Evolutionary conservation across 2,113 vertebrate species (phyloP).

Genomic region (Mesoclemmys tuberculata): DNA sequence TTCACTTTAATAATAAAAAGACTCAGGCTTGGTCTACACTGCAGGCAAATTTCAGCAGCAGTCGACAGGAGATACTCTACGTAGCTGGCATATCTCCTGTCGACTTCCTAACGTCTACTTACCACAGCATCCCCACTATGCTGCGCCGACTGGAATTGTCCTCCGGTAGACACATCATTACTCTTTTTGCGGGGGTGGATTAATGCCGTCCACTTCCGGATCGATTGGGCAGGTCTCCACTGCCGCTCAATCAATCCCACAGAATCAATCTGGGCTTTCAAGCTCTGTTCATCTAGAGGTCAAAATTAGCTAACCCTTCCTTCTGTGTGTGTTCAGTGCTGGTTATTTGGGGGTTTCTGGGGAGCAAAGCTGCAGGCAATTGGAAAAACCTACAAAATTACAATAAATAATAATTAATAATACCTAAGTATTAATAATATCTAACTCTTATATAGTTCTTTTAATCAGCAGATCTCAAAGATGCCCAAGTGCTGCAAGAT

Average conservation of each 20-base stretch:
- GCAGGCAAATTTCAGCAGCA: too few relatives aligned
- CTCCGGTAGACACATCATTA: too few relatives aligned
- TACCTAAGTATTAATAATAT: neutral
- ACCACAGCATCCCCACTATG: too few relatives aligned
- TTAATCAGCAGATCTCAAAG: neutral
- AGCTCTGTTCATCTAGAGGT: neutral
- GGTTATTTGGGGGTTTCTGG: neutral
- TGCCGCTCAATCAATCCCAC: too few relatives aligned
- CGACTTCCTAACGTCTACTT: too few relatives aligned
- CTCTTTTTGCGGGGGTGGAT: too few relatives aligned
- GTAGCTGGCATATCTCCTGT: too few relatives aligned
- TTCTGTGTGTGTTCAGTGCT: neutral
- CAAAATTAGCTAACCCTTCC: neutral
- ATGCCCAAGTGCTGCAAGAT: accelerated
- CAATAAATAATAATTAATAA: neutral
- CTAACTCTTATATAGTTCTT: neutral
- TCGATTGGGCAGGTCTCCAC: too few relatives aligned
- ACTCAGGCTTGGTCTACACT: neutral
- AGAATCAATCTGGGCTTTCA: neutral
- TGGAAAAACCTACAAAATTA: neutral
- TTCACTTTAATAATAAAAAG: neutral
- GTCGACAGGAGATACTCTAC: too few relatives aligned
- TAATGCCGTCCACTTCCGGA: too few relatives aligned
- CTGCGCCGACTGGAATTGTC: too few relatives aligned
- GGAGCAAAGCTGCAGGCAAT: neutral